phyloP scores from a whole-genome alignment of 2,888 invertebrate genomes.

The Limnephilus rhombicus region DNA sequence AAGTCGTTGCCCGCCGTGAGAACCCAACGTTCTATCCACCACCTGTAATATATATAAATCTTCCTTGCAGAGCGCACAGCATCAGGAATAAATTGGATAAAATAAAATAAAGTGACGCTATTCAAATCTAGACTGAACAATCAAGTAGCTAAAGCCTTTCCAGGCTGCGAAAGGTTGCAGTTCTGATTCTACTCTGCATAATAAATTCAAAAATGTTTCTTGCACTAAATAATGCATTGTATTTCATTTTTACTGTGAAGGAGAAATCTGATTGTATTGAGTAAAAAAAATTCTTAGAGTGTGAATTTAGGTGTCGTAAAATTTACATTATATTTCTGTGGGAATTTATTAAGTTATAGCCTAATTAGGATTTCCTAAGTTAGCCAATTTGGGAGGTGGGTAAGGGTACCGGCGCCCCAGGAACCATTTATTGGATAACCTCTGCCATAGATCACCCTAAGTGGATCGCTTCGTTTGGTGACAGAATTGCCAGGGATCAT shows the following conservation, averaged over 20 bases:
- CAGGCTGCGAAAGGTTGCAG: not conserved
- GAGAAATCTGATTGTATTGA: not conserved
- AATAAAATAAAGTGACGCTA: not conserved
- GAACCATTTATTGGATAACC: too few relatives aligned
- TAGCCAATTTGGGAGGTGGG: too few relatives aligned
- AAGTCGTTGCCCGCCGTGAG: not conserved
- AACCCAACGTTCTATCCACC: not conserved
- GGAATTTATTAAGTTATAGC: not conserved
- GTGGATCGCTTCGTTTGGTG: too few relatives aligned
- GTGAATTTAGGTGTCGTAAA: not conserved
- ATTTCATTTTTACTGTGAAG: not conserved
- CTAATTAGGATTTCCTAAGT: not conserved
- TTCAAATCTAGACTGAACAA: not conserved
- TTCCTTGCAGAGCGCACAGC: not conserved
- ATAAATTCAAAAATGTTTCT: not conserved
- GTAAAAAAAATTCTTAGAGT: not conserved
- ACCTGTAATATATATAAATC: not conserved
- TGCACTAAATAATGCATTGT: not conserved
- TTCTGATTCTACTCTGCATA: not conserved
- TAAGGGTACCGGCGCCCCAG: too few relatives aligned
- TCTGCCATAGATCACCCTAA: too few relatives aligned
- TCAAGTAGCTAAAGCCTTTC: not conserved
- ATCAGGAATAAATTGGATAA: not conserved
- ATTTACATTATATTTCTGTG: not conserved
- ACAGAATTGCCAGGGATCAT: too few relatives aligned